A percentile compares a stretch with the other conserved stretches of the same genome.
Conservation (phyloP, 2,113 vertebrate species). For the Eptatretus burgeri region DNA sequence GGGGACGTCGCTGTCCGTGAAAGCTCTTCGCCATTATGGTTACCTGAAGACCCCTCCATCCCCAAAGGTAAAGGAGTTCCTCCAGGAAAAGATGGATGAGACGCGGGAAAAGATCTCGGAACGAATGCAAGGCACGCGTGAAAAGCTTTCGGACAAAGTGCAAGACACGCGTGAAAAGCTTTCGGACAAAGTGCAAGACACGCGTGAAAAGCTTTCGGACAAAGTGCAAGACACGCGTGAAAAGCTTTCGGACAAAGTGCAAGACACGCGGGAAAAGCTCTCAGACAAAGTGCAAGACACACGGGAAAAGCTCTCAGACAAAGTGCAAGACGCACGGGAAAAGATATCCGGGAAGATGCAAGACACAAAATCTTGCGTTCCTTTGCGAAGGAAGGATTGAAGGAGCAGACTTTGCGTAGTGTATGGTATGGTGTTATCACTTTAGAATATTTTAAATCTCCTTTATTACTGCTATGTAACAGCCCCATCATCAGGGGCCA, state of each 20-base stretch:
- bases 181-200: constrained; percentile 45
- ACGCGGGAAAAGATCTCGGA: constrained; percentile 34
- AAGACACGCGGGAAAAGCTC: constrained; percentile 23
- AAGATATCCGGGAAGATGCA: constrained; percentile 16
- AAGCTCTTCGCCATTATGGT: constrained; percentile 46
- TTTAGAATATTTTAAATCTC: too few species aligned
- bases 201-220: constrained; percentile 31
- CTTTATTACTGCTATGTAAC: too few species aligned
- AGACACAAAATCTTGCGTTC: constrained; percentile 12
- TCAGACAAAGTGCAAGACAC: constrained; percentile 47
- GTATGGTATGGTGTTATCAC: too few species aligned
- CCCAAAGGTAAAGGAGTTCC: constrained; percentile 35
- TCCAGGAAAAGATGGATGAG: constrained; percentile 46
- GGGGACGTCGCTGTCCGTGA: constrained; percentile 55
- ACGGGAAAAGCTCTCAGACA: constrained; percentile 34
- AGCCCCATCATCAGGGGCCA: too few species aligned
- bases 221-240: constrained; percentile 76
- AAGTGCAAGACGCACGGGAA: constrained; percentile 57
- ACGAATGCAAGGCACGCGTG: constrained; percentile 64
- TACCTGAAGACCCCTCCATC: constrained; percentile 68
- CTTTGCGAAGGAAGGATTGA: too few species aligned
- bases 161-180: constrained; percentile 22
- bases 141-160: constrained; percentile 16
- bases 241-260: constrained; percentile 10
- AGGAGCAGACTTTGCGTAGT: too few species aligned